phyloP scores from a whole-genome alignment of 2,113 vertebrate species.

The Zosterops borbonicus region DNA sequence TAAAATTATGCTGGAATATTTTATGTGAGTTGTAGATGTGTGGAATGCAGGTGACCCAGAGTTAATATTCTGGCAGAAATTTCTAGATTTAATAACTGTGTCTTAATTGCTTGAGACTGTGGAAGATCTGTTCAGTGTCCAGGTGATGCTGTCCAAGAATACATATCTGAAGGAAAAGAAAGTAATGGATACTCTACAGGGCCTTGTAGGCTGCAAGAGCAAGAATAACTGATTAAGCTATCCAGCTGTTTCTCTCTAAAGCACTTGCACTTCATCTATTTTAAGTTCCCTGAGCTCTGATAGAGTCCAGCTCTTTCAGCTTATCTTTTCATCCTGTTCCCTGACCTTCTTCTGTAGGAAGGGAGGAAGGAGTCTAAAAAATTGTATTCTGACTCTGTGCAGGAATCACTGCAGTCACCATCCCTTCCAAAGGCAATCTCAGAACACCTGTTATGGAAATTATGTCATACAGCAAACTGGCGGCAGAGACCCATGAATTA shows the following conservation, averaged over 20 bases:
- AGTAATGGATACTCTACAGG: not conserved
- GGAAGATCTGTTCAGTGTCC: not conserved
- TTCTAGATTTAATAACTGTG: not conserved
- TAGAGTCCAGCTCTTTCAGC: not conserved
- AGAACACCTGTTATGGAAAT: not conserved
- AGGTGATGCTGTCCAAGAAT: not conserved
- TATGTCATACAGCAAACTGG: not conserved
- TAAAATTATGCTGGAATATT: not conserved
- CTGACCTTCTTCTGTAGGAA: not conserved
- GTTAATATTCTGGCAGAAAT: not conserved
- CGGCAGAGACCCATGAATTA: not conserved
- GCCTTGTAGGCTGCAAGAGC: not conserved
- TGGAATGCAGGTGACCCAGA: not conserved
- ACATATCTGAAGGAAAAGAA: not conserved
- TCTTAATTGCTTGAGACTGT: not conserved
- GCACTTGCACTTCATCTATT: not conserved
- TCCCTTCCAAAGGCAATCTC: not conserved
- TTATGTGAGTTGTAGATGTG: not conserved
- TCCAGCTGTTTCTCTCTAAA: not conserved
- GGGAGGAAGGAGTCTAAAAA: not conserved
- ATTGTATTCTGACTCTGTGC: fast-evolving
- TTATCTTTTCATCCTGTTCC: not conserved
- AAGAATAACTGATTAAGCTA: not conserved
- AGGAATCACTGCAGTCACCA: not conserved
- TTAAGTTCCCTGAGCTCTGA: not conserved